phyloP scores from a whole-genome alignment of 2,888 invertebrate species.

The Panzeria rudis region DNA sequence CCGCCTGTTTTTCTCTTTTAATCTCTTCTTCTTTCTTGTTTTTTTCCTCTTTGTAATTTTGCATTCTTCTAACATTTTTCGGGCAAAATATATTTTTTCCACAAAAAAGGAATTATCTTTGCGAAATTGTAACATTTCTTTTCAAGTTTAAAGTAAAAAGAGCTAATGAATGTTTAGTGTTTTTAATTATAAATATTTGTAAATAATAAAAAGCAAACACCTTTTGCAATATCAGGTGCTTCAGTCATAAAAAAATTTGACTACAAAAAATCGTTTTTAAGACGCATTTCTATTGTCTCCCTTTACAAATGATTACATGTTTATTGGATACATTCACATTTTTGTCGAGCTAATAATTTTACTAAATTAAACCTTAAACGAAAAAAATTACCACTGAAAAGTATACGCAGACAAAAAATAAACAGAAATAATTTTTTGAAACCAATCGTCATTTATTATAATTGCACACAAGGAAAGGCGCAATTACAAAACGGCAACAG shows the following conservation, averaged over 20 bases:
- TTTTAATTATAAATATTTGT: slow-evolving; percentile 50
- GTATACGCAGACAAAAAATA: slow-evolving; percentile 11
- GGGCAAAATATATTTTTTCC: slow-evolving; percentile 62
- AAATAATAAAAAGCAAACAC: slow-evolving; percentile 13
- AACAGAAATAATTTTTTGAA: slow-evolving; percentile 24
- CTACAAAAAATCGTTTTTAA: slow-evolving; percentile 55
- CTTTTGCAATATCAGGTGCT: slow-evolving; percentile 46
- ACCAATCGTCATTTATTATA: not conserved
- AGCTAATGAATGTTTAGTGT: slow-evolving; percentile 53
- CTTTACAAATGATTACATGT: slow-evolving; percentile 25
- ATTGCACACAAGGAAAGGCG: slow-evolving; percentile 46
- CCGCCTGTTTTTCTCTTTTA: slow-evolving; percentile 50
- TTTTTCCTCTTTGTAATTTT: slow-evolving; percentile 59
- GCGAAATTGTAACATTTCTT: slow-evolving; percentile 55
- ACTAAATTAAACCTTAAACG: slow-evolving; percentile 9
- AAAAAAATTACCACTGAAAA: slow-evolving; percentile 46
- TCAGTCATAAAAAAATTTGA: slow-evolving; percentile 50
- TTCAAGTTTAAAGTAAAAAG: slow-evolving; percentile 34
- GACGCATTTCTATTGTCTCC: slow-evolving; percentile 66
- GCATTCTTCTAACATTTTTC: slow-evolving; percentile 65
- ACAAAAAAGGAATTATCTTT: slow-evolving; percentile 56
- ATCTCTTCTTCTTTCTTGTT: slow-evolving; percentile 40
- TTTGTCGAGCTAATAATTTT: slow-evolving; percentile 31
- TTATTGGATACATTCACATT: slow-evolving; percentile 22
- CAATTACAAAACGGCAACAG: slow-evolving; percentile 36